Evolutionary conservation across 1,140 invertebrate genomes (phyloP).

Genomic region (Drosophila bocki): DNA sequence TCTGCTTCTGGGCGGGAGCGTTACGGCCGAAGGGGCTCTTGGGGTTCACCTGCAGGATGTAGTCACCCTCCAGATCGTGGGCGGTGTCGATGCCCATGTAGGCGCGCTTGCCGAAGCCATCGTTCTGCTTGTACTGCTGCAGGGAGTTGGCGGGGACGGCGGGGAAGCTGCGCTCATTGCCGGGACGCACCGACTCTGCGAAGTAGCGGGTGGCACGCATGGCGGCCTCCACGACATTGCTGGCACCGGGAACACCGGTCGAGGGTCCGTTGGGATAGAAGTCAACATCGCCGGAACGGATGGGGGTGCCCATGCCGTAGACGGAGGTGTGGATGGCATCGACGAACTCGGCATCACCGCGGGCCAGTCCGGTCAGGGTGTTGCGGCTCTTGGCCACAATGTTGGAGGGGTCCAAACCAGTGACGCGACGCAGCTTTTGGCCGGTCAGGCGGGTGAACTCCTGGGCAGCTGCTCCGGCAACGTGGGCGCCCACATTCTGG

Average conservation of each 20-base stretch:
- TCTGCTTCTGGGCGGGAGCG: constrained; percentile 71
- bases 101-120: constrained; percentile 74
- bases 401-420: constrained; percentile 90
- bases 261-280: constrained; percentile 91
- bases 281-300: constrained; percentile 89
- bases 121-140: constrained; percentile 73
- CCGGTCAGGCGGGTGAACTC: constrained; percentile 87
- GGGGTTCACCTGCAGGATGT: constrained; percentile 79
- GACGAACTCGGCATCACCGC: constrained; percentile 87
- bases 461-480: constrained; percentile 86
- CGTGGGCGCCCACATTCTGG: constrained; percentile 84
- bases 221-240: constrained; percentile 88
- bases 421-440: constrained; percentile 87
- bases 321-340: constrained; percentile 92
- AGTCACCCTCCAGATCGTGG: constrained; percentile 75
- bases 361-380: constrained; percentile 86
- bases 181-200: constrained; percentile 87
- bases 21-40: constrained; percentile 81
- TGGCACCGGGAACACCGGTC: constrained; percentile 85
- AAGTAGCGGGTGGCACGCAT: constrained; percentile 88
- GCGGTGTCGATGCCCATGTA: constrained; percentile 81
- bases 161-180: constrained; percentile 79
- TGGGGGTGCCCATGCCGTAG: constrained; percentile 89
- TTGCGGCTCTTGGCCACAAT: constrained; percentile 87
- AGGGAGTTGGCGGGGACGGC: constrained; percentile 73